phyloP scores from a whole-genome alignment of 2,797 vertebrate species.

The Falco rusticolus region DNA sequence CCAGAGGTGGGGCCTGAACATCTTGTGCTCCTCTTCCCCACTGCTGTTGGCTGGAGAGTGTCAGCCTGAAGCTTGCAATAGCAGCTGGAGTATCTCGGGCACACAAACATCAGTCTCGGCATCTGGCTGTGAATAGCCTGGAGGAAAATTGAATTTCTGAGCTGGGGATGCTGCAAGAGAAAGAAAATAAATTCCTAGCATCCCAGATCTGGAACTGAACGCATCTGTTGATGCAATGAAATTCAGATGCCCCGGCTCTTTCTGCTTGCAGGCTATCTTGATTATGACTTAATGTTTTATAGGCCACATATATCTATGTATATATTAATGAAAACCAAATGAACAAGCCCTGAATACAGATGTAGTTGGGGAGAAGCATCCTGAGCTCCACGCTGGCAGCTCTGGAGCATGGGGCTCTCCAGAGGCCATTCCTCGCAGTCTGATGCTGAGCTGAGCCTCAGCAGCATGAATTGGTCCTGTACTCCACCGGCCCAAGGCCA shows the following conservation, averaged over 20 bases:
- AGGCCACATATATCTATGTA: neutral
- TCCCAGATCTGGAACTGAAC: neutral
- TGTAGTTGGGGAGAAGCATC: neutral
- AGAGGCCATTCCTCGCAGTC: neutral
- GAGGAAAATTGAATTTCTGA: neutral
- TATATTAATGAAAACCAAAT: neutral
- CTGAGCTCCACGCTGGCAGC: neutral
- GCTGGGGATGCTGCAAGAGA: neutral
- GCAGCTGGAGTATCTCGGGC: neutral
- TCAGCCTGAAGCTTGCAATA: neutral
- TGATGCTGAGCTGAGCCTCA: neutral
- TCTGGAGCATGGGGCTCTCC: neutral
- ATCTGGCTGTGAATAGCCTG: neutral
- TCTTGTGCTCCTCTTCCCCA: neutral
- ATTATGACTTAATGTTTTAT: neutral
- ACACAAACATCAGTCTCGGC: neutral
- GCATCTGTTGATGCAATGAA: too few relatives aligned
- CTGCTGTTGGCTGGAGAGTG: fast-evolving
- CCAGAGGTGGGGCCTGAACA: neutral
- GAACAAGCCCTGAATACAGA: neutral
- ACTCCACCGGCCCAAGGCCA: neutral
- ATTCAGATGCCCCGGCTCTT: neutral
- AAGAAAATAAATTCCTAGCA: neutral
- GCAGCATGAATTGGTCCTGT: neutral
- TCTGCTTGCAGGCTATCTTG: neutral